Percentiles rank a stretch among this genome's conserved stretches.
These are phyloP conservation scores for Drosophila buzzatii DNA, from an alignment of 2,888 invertebrate genomes.

Conservation along the genomic window DNA sequence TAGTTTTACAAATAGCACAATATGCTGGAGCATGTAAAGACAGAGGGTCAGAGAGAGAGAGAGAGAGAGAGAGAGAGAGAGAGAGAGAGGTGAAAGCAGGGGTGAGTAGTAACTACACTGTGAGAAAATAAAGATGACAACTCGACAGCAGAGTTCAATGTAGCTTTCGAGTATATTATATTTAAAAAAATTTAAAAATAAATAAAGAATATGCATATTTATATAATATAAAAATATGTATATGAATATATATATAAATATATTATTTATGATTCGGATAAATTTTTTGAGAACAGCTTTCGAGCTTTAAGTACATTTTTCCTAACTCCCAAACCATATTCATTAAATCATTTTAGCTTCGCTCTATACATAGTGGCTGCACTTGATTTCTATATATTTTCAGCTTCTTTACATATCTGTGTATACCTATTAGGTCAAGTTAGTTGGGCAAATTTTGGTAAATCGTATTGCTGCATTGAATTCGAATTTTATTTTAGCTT, in stretches of 20 bases:
- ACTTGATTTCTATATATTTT: too few relatives aligned
- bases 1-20: conserved; percentile 70
- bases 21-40: conserved; percentile 21
- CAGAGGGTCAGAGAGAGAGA: not conserved
- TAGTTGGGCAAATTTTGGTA: too few relatives aligned
- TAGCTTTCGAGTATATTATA: not conserved
- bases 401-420: too few relatives aligned
- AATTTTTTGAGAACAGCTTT: not conserved
- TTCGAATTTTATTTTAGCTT: too few relatives aligned
- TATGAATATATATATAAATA: not conserved
- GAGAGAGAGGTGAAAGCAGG: not conserved
- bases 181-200: not conserved
- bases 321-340: too few relatives aligned
- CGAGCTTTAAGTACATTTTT: not conserved
- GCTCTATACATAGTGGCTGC: too few relatives aligned
- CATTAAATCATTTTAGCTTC: too few relatives aligned
- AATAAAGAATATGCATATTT: too few relatives aligned
- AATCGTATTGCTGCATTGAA: too few relatives aligned
- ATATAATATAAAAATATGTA: too few relatives aligned
- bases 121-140: conserved; percentile 1
- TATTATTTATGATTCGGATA: not conserved
- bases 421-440: too few relatives aligned
- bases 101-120: conserved; percentile 22
- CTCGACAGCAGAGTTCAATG: not conserved
- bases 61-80: not conserved